Evolutionary conservation across 2,113 vertebrate genomes (phyloP).

Genomic region (Solea solea): DNA sequence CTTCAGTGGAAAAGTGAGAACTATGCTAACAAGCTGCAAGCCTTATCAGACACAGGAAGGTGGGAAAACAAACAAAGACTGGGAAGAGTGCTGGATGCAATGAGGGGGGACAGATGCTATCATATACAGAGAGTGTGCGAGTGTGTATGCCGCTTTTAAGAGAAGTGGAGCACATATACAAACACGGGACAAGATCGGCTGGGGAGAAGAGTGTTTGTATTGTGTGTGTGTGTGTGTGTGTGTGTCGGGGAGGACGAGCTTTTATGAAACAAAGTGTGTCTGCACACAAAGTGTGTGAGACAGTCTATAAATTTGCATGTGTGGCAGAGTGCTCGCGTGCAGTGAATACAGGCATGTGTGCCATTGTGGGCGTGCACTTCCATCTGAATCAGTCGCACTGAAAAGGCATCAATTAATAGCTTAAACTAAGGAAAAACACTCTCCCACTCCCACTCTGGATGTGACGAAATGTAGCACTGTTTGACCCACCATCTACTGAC

Average conservation of each 20-base stretch:
- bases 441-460: slow-evolving; percentile 20
- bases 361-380: slow-evolving; percentile 21
- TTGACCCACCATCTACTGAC: slow-evolving; percentile 63
- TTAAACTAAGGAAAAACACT: slow-evolving; percentile 17
- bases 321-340: slow-evolving; percentile 27
- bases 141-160: slow-evolving; percentile 48
- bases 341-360: slow-evolving; percentile 24
- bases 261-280: slow-evolving; percentile 28
- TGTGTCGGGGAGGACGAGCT: slow-evolving; percentile 3
- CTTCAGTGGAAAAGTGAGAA: slow-evolving; percentile 12
- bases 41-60: slow-evolving; percentile 58
- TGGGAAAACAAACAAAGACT: slow-evolving; percentile 61
- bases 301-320: slow-evolving; percentile 51
- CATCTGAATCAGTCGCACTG: slow-evolving; percentile 44
- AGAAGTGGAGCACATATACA: slow-evolving; percentile 45
- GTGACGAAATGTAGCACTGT: slow-evolving; percentile 28
- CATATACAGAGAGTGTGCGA: slow-evolving; percentile 16
- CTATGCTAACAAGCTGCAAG: slow-evolving; percentile 32
- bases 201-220: slow-evolving; percentile 47
- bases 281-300: slow-evolving; percentile 26
- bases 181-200: slow-evolving; percentile 53
- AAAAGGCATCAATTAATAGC: slow-evolving; percentile 54
- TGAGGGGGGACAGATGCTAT: slow-evolving; percentile 57
- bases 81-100: slow-evolving; percentile 51
- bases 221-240: neutral